Evolutionary conservation across 2,797 vertebrate species (phyloP), one percentile per base, ranked within the genome.

Genomic region (Champsocephalus gunnari): DNA sequence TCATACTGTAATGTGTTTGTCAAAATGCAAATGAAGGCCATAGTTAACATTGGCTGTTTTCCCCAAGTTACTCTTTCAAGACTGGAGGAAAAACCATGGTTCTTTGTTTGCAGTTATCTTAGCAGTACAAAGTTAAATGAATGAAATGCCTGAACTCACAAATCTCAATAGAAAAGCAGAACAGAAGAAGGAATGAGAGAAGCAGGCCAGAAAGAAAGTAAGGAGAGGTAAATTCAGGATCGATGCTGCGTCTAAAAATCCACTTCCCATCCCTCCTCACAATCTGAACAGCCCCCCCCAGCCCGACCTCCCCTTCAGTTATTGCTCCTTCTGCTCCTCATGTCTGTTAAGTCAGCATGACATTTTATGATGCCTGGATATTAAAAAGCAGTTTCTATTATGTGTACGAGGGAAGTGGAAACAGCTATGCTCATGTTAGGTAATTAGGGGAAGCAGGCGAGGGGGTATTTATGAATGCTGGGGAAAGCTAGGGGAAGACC

Each of bases 331-430:
- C 87, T 91, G 91, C 89, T 89, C 90, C 87, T 91, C 87, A 59
- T 90, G 92, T 93, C 93, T 93, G 92, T 94, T 93, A 94, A 94
- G 92, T 94, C 93, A 92, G 93, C 92, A 93, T 92, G 92, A 92
- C 92, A 95, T 93, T 94, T 95, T 94, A 94, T 92, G 92, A 94
- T 91, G 90, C 89, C 89, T 89, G 92, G 93, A 93, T 95, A 95
- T 93, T 94, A 94, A 94, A 94, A 94, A 90, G 92, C 92, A 90
- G 91, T 93, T 94, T 92, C 91, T 93, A 94, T 95, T 93, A 94
- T 93, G 92, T 93, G 91, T 87, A 81, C 88, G 88, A 91, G 85
- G 88, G 82, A 92, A 93, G 87, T 92, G 89, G 91, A 93, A 94
- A 94, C 87, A 92, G 91, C 91, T 82, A 89, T 75, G 91, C 88